These are phyloP conservation scores for Drosophila pegasa DNA, from an alignment of 2,888 invertebrate species.

Conservation along the genomic window DNA sequence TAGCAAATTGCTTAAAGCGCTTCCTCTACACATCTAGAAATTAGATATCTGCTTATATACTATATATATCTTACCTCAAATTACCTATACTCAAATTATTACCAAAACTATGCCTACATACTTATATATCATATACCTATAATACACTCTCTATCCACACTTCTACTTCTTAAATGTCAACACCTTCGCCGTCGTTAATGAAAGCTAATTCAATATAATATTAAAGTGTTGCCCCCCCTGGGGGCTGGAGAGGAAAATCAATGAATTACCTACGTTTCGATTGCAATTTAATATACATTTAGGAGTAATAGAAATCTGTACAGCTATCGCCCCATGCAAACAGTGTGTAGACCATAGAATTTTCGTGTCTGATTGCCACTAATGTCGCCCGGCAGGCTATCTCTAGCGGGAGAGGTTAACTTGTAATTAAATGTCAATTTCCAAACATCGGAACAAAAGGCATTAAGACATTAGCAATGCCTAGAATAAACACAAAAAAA, in stretches of 20 bases:
- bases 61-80: not conserved
- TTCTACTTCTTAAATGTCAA: not conserved
- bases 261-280: constrained; percentile 37
- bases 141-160: not conserved
- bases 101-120: not conserved
- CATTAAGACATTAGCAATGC: constrained; percentile 61
- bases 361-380: constrained; percentile 35
- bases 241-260: constrained; percentile 27
- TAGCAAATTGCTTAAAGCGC: not conserved
- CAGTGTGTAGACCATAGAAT: constrained; percentile 4
- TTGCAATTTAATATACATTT: constrained; percentile 75
- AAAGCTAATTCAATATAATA: constrained; percentile 26
- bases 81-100: too few relatives aligned
- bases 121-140: not conserved
- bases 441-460: constrained; percentile 27
- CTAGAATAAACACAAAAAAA: constrained; percentile 3
- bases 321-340: constrained; percentile 39
- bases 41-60: not conserved
- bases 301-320: constrained; percentile 47
- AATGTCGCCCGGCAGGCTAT: constrained; percentile 53
- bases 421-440: constrained; percentile 76
- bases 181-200: constrained; percentile 29
- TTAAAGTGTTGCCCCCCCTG: constrained; percentile 8
- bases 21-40: not conserved
- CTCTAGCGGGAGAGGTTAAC: constrained; percentile 10